Evolutionary conservation across 1,140 invertebrate genomes (phyloP).

Genomic region (Drosophila oshimai): DNA sequence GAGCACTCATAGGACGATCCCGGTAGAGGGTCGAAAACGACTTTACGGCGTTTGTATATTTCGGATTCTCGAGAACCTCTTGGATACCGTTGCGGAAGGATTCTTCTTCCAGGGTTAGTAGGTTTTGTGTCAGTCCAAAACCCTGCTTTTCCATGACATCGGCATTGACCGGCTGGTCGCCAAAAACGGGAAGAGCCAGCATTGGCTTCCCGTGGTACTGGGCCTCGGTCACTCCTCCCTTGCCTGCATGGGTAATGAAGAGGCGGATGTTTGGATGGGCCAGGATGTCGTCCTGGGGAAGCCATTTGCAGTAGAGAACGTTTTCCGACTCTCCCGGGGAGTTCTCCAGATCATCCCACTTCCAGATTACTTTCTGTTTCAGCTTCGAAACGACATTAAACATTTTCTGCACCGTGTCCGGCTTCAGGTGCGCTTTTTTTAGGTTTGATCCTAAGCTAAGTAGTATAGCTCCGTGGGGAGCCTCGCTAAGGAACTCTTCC

Average conservation of each 20-base stretch:
- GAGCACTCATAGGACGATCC: conserved; percentile 59
- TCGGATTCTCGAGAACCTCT: conserved; percentile 56
- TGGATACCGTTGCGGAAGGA: conserved; percentile 37
- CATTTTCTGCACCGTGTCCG: conserved; percentile 80
- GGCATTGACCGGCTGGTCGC: conserved; percentile 70
- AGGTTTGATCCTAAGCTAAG: conserved; percentile 85
- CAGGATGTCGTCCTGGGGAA: conserved; percentile 85
- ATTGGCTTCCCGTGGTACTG: conserved; percentile 84
- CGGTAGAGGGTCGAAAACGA: conserved; percentile 59
- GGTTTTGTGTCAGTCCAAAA: conserved; percentile 60
- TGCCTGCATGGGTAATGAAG: conserved; percentile 89
- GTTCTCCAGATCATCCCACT: conserved; percentile 76
- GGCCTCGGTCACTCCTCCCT: conserved; percentile 83
- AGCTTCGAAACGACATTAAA: conserved; percentile 81
- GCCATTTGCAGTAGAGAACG: conserved; percentile 84
- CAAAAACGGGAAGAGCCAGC: conserved; percentile 83
- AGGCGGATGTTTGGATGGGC: conserved; percentile 85
- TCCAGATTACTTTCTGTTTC: conserved; percentile 84
- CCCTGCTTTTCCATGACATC: conserved; percentile 27
- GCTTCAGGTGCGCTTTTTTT: conserved; percentile 75
- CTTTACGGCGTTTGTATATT: conserved; percentile 33
- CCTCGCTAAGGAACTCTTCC: conserved; percentile 41
- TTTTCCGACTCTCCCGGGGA: conserved; percentile 83
- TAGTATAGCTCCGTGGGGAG: conserved; percentile 83
- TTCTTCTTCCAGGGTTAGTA: conserved; percentile 83